Base-by-base conservation (phyloP, 1,140 invertebrate species). In the Lasaia peninsularis region DNA sequence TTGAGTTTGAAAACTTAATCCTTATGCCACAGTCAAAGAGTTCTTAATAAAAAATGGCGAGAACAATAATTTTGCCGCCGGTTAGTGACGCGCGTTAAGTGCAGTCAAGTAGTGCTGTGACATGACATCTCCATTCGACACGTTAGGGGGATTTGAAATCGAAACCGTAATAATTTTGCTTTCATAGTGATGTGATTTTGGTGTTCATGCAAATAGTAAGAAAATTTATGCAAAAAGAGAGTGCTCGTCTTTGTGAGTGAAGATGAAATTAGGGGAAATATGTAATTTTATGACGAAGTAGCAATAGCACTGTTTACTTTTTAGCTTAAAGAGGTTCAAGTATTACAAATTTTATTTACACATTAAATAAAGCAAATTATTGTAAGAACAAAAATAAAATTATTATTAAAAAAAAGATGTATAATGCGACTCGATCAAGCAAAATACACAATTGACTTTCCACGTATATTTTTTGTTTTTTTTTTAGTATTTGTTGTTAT, bases 101-200 rank as follows among this genome's bases (percentile, higher is more conserved):
- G 70, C 73, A 68, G 52, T 71, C 57, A 61, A 67, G 63, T 67
- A 72, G 69, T 73, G 65, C 62, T 73, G 76, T 62, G 65, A 71
- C 57, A 59, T 67, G 68, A 68, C 70, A 56, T 58, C 53, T 34
- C 55, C 32, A 73, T 73, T 73, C 68, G 71, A 63, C 63, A 73
- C 68, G 68, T 59, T 55, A 56, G 63, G 67, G 68, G 67, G 54
- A 62, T 69, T 73, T 73, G 63, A 67, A 76, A 74, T 75, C 59
- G 52, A 59, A 64, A 69, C 40, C 40, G 16, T 20, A 48, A 48
- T 48, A 48, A 48, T 48, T 48, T 48, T 48, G 40, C 40, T 48
- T 64, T 70, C 56, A 57, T 59, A 60, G 60, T 56, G 65, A 65
- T 69, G 66, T 49, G 66, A 64, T 62, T 71, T 64, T 65, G 59